Evolutionary conservation across 2,797 vertebrate species (phyloP).

Genomic region (Cichlasoma orientale): DNA sequence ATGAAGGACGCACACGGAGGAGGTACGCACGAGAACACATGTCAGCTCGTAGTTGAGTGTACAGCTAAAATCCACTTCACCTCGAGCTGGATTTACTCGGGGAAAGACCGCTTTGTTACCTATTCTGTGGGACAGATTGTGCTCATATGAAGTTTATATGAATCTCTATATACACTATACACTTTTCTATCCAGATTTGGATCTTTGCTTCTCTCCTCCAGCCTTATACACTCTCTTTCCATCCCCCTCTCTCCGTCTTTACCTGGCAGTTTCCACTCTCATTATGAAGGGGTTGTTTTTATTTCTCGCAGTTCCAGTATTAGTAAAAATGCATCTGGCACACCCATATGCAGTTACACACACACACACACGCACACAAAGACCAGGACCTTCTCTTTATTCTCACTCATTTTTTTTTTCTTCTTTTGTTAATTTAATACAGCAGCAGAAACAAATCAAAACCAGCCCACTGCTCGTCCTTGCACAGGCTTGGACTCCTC

Average conservation of each 20-base stretch:
- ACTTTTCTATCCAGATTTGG: no score
- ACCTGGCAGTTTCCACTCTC: not conserved
- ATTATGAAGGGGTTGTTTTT: not conserved
- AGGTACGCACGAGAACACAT: not conserved
- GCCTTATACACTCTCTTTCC: not conserved
- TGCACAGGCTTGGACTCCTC: constrained; percentile 9
- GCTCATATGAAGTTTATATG: constrained; percentile 13
- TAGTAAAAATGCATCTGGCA: not conserved
- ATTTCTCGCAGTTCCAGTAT: not conserved
- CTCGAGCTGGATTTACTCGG: not conserved
- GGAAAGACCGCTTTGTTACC: not conserved
- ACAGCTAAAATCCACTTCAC: constrained; percentile 3
- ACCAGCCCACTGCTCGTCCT: constrained; percentile 5
- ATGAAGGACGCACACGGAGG: constrained; percentile 52
- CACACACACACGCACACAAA: not conserved
- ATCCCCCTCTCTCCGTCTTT: not conserved
- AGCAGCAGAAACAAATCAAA: constrained; percentile 13
- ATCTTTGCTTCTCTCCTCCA: not conserved
- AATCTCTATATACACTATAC: no score
- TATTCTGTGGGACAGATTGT: constrained; percentile 35
- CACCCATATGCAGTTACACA: not conserved
- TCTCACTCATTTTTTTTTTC: not conserved
- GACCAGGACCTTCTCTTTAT: not conserved
- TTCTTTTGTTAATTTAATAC: not conserved
- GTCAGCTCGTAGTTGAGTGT: not conserved